These are phyloP conservation scores for Aphis craccivora DNA, from an alignment of 1,140 invertebrate genomes.

Conservation along the genomic window DNA sequence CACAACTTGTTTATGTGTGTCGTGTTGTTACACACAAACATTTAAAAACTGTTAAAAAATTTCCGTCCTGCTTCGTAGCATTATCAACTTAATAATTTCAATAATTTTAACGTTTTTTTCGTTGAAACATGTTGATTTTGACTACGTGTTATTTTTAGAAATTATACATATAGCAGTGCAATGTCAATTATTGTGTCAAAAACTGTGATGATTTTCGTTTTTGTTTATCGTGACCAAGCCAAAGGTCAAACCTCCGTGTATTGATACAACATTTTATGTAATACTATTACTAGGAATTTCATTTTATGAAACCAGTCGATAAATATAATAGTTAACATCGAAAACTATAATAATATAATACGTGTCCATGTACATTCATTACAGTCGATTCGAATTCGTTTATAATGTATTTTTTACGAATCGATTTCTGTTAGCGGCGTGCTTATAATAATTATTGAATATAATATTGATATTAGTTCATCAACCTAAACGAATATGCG, in stretches of 20 bases:
- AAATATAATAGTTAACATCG: background rate
- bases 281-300: background rate
- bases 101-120: background rate
- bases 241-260: background rate
- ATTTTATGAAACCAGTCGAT: background rate
- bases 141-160: background rate
- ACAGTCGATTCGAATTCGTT: background rate
- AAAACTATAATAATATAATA: background rate
- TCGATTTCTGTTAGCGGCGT: background rate
- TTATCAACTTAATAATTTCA: background rate
- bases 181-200: slow-evolving; percentile 22
- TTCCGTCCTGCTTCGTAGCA: background rate
- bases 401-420: background rate
- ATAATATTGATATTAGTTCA: background rate
- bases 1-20: background rate
- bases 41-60: background rate
- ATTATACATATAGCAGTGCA: background rate
- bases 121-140: background rate
- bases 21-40: background rate
- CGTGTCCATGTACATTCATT: background rate
- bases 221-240: background rate
- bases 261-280: slow-evolving; percentile 10
- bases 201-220: slow-evolving; percentile 9
- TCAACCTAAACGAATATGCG: background rate
- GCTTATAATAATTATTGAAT: background rate